Base-by-base conservation (phyloP, 2,113 vertebrate genomes). In the Narcine bancroftii region DNA sequence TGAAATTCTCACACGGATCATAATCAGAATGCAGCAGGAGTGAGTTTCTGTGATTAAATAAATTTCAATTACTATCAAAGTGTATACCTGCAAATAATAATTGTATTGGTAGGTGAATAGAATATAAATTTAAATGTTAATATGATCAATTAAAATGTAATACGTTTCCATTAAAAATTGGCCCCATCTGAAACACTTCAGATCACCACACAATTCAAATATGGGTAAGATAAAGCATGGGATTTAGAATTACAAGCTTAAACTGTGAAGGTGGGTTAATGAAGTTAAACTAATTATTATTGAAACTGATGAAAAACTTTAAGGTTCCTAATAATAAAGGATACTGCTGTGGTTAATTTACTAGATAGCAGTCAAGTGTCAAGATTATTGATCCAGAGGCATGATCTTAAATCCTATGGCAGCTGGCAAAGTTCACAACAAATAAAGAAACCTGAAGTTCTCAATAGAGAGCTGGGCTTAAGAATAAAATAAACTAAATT, bases 1-100 rank as follows among this genome's bases (percentile, higher is more conserved):
- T 56, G 26, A 53, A 77, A 21, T 76, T 42, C 17, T 77, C 11
- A 53, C 15, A 33, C 7, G 33, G 26, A 11, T 53, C 50, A 15
- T 56, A 3, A 15, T 56, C 45, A 53, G 79, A 83, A 83, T 53
- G 33, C 10, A 33, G 26, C 1, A 11, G 29, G 29, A 2, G 29
- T 4, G 79, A n/a, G 11, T 50, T 50, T 29, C 26, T 79, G 24
- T 79, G 76, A 50, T 47, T n/a, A 81, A 50, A 81, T 50, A 50
- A 33, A 10, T 15, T 83, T 83, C 45, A 83, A 69, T 21, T 71
- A n/a, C 26, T 60, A 92, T 42, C 89, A 24, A 71, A 42, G 60
- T 92, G 39, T n/a, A 92, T 29, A 60, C 29, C 60, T 92, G 89
- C 26, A 92, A 92, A 69, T 69, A 39, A 83, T 26, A 45, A n/a